A percentile compares a stretch with the other conserved stretches of the same genome.
phyloP scores from a whole-genome alignment of 1,140 invertebrate genomes.

The Lepidurus packardi region DNA sequence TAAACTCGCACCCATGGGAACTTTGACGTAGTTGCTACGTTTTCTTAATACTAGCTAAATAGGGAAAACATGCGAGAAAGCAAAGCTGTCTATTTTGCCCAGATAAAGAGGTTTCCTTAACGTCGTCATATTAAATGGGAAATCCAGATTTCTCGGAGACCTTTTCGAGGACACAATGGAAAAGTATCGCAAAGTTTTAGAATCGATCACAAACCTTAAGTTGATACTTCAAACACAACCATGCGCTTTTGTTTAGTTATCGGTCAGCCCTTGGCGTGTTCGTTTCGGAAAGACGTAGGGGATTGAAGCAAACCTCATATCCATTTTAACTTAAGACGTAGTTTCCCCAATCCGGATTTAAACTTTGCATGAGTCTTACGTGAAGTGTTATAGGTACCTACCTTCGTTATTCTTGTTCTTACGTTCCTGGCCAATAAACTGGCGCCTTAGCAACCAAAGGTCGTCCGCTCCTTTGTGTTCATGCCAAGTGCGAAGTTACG shows the following conservation, averaged over 20 bases:
- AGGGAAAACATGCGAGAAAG: neutral
- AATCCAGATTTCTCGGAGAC: neutral
- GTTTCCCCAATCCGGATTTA: no score
- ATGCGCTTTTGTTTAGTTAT: constrained; percentile 22
- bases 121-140: neutral
- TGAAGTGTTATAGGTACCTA: no score
- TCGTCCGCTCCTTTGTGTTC: constrained; percentile 8
- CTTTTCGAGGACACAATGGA: neutral
- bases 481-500: neutral
- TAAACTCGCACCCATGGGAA: neutral
- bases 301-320: neutral
- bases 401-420: neutral
- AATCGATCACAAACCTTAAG: constrained; percentile 1
- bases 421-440: neutral
- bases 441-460: constrained; percentile 9
- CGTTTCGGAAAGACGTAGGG: neutral
- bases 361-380: no score
- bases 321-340: no score
- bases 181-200: neutral
- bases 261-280: constrained; percentile 13
- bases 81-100: neutral
- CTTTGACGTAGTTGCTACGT: neutral
- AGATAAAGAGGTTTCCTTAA: neutral
- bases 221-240: constrained; percentile 10
- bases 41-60: neutral